Evolutionary conservation across 2,797 vertebrate species (phyloP), one percentile per base, ranked within the genome.

Genomic region (Semaprochilodus insignis): DNA sequence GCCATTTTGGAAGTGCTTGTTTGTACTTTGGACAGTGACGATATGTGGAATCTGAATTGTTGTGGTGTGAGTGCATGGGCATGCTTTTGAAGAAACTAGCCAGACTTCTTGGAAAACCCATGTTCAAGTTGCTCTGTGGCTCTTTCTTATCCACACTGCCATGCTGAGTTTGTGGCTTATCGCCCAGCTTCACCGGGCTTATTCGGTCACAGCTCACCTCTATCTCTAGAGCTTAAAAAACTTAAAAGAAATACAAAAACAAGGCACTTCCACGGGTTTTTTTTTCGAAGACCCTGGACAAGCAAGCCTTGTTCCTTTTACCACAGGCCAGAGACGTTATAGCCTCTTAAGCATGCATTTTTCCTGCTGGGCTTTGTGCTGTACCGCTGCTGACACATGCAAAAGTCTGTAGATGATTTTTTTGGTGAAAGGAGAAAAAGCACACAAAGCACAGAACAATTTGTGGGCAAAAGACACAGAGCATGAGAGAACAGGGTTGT

Each of bases 161-260:
- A 88, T 81, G 74, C 72, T 34, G 40, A 40, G 52, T 77, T 62
- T 69, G 74, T 27, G 31, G 52, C 80, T 90, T 92, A 89, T 93
- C 91, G 71, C 19, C 15, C 75, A 74, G 86, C 89, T 86, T 91
- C 88, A 91, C 81, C 16, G 54, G 34, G 81, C 86, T 87, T n/a
- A 25, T 80, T 82, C 66, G 16, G 27, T 74, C 66, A 40, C 67
- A 60, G 27, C 57, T 31, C 59, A 83, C 69, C 63, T 54, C 54
- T n/a, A 67, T 75, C 54, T 52, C 23, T 55, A 14, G 62, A 57
- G 52, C 52, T 57, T 59, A 52, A 59, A 36, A 74, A 7, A 10
- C 77, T 78, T 48, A n/a, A 27, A 44, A 21, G 21, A 62, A 25
- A 55, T 11, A 16, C 48, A 36, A 51, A 77, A 80, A 44, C 55